Conservation (phyloP, 2,113 vertebrate species). For the Dipodomys ordii region DNA sequence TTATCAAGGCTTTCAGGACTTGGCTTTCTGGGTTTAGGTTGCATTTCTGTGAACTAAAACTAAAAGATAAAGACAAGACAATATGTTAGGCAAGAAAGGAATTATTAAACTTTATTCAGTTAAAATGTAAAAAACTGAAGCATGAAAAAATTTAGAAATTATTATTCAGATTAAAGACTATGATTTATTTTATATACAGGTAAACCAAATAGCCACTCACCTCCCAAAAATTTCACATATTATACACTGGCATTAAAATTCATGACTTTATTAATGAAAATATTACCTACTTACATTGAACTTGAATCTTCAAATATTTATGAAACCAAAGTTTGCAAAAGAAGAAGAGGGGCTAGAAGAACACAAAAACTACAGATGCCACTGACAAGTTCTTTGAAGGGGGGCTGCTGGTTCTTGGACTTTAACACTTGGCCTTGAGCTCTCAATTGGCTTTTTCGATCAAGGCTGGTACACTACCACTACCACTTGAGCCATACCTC, state of each 20-base stretch:
- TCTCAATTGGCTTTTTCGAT: too few species aligned
- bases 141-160: slow-evolving; percentile 30
- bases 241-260: slow-evolving; percentile 32
- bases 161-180: not conserved
- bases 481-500: too few species aligned
- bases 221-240: not conserved
- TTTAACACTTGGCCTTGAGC: too few species aligned
- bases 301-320: slow-evolving; percentile 19
- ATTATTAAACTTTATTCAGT: slow-evolving; percentile 31
- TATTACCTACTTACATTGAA: slow-evolving; percentile 28
- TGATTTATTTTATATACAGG: not conserved
- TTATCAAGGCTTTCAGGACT: slow-evolving; percentile 35
- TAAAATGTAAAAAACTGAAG: slow-evolving; percentile 38
- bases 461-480: too few species aligned
- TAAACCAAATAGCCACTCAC: not conserved
- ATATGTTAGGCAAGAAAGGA: slow-evolving; percentile 22
- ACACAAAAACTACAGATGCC: not conserved
- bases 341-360: not conserved
- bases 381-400: not conserved
- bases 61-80: slow-evolving; percentile 13
- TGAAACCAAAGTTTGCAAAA: slow-evolving; percentile 30
- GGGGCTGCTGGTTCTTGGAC: too few species aligned
- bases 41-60: slow-evolving; percentile 27
- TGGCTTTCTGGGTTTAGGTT: slow-evolving; percentile 46
- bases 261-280: not conserved